Base-by-base conservation (phyloP, 2,888 invertebrate species). In the Rhamphomyia laevipes region DNA sequence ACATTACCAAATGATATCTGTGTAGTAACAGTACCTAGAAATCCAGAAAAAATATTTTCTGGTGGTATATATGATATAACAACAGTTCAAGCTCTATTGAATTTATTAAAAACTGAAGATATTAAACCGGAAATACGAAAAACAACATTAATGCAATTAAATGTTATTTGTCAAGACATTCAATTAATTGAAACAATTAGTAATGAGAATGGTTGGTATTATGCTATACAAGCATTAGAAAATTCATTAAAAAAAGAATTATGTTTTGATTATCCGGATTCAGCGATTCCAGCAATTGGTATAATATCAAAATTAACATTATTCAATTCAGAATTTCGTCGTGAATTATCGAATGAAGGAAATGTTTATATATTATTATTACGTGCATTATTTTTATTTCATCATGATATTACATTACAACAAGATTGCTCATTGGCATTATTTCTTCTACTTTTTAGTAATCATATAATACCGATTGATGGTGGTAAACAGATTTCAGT, bases 101-200 rank as follows among this genome's bases (percentile, higher is more conserved):
- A 60, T 5, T 46, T 70, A 37, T 51, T 70, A 13, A 55, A 60
- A 13, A 56, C 61, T 9, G 50, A 57, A 9, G 64, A 65, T 46
- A 50, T 67, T 3, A 64, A 64, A 31, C 62, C 65, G 2, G 45
- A 59, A 13, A 63, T 68, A 42, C 59, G 66, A 9, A 66, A 65
- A 51, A 65, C 67, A 0, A 57, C 66, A 1, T 52, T 66, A 4
- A 57, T 61, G 51, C 67, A 70, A 50, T 48, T 67, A 7, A 67
- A 66, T 53, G 59, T 64, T 2, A 52, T 69, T 51, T 61, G 66
- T 4, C 61, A 60, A 18, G 63, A 63, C 46, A 62, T 61, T 51
- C 45, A 52, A 6, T 53, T 62, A 1, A 58, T 59, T 9, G 52
- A 52, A 3, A 51, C 57, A 9, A 51, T 65, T 31, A 61, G 62